Percentiles rank a stretch among this genome's conserved stretches.
Conservation (phyloP, 2,113 vertebrate species). For the Cynoglossus semilaevis region DNA sequence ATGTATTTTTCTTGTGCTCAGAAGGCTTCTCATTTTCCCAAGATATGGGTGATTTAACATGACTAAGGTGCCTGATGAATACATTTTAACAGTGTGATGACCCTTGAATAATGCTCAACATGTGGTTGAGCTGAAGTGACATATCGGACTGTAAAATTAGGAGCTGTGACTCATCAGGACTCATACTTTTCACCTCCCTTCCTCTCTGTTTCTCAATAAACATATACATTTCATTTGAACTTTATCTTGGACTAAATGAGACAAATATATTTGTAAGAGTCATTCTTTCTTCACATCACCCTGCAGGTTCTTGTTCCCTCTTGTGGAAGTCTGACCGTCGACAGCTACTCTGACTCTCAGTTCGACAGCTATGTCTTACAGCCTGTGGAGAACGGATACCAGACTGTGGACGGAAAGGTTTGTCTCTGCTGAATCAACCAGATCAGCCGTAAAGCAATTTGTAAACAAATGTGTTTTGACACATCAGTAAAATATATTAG, state of each 20-base stretch:
- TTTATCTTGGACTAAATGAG: no score
- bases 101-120: no score
- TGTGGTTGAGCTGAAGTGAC: no score
- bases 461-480: background rate
- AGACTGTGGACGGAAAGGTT: conserved; percentile 90
- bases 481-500: background rate
- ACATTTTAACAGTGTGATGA: no score
- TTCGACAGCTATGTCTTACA: conserved; percentile 91
- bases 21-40: no score
- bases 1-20: no score
- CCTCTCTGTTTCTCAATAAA: background rate
- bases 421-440: background rate
- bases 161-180: conserved; percentile 5
- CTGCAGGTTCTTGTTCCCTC: conserved; percentile 89
- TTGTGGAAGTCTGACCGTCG: conserved; percentile 81
- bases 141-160: background rate
- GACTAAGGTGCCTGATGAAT: no score
- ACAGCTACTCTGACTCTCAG: conserved; percentile 74
- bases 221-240: no score
- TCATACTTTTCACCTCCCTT: background rate
- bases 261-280: no score
- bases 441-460: background rate
- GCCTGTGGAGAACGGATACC: conserved; percentile 80
- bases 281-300: background rate
- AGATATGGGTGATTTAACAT: no score